Evolutionary conservation across 2,888 invertebrate genomes (phyloP).

Genomic region (Coenonympha arcania): DNA sequence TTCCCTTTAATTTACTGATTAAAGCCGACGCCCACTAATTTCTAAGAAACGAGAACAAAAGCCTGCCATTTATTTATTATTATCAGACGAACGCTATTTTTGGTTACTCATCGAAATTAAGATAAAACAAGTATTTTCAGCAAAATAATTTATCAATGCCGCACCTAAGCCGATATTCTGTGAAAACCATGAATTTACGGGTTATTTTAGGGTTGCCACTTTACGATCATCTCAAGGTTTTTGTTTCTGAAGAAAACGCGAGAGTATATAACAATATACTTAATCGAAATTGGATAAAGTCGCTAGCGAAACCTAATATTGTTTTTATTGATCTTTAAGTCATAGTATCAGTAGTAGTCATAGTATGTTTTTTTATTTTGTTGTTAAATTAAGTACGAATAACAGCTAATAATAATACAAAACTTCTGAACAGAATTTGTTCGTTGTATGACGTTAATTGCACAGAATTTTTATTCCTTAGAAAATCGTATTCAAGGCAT

Average conservation of each 20-base stretch:
- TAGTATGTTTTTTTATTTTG: too few relatives aligned
- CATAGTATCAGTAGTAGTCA: too few relatives aligned
- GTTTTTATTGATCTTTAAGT: too few relatives aligned
- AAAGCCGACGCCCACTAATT: neutral
- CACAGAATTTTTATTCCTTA: too few relatives aligned
- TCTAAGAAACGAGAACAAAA: neutral
- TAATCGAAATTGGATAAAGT: too few relatives aligned
- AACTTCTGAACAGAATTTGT: too few relatives aligned
- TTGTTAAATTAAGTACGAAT: too few relatives aligned
- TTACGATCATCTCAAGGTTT: neutral
- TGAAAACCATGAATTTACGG: slow-evolving; percentile 4
- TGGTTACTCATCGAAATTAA: slow-evolving; percentile 9
- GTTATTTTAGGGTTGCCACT: neutral
- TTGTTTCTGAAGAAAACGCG: neutral
- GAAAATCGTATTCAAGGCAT: too few relatives aligned
- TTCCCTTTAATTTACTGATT: neutral
- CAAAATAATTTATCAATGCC: slow-evolving; percentile 5
- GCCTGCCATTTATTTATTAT: neutral
- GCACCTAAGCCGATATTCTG: slow-evolving; percentile 2
- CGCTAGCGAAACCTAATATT: too few relatives aligned
- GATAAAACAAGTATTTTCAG: slow-evolving; percentile 8
- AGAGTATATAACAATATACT: neutral
- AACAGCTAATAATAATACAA: too few relatives aligned
- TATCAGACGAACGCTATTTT: slow-evolving; percentile 7
- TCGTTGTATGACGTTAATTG: too few relatives aligned